phyloP scores from a whole-genome alignment of 2,888 invertebrate species.

The Leptinotarsa tumamoca region DNA sequence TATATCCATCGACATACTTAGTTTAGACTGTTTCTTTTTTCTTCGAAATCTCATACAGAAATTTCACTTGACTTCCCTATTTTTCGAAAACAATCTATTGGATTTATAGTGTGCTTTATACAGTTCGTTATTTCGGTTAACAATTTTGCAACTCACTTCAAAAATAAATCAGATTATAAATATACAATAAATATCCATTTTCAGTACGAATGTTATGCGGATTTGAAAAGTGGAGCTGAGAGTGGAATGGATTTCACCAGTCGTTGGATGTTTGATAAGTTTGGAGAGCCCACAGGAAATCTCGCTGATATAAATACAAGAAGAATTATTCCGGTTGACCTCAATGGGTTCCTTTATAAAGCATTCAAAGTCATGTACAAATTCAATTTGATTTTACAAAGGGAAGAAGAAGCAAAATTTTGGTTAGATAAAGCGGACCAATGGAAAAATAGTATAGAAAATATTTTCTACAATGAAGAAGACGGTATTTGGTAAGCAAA shows the following conservation, averaged over 20 bases:
- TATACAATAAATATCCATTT: conserved; percentile 23
- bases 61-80: no score
- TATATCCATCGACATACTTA: no score
- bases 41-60: no score
- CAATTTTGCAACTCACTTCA: no score
- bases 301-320: conserved; percentile 76
- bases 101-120: no score
- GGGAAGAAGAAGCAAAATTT: conserved; percentile 66
- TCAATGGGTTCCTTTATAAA: conserved; percentile 82
- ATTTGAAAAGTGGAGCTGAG: conserved; percentile 73
- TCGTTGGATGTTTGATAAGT: conserved; percentile 78
- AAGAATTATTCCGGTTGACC: conserved; percentile 82
- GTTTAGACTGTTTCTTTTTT: no score
- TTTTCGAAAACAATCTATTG: no score
- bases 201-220: conserved; percentile 70
- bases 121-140: no score
- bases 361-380: conserved; percentile 75
- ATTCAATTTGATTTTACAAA: conserved; percentile 70
- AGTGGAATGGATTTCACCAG: conserved; percentile 91
- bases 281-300: conserved; percentile 64
- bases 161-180: no score
- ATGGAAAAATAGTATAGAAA: conserved; percentile 75
- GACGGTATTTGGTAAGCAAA: conserved; percentile 78
- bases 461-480: conserved; percentile 81
- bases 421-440: conserved; percentile 65